Evolutionary conservation across 1,140 invertebrate genomes (phyloP), one percentile per base, ranked within the genome.

Genomic region (Cecropterus lyciades): DNA sequence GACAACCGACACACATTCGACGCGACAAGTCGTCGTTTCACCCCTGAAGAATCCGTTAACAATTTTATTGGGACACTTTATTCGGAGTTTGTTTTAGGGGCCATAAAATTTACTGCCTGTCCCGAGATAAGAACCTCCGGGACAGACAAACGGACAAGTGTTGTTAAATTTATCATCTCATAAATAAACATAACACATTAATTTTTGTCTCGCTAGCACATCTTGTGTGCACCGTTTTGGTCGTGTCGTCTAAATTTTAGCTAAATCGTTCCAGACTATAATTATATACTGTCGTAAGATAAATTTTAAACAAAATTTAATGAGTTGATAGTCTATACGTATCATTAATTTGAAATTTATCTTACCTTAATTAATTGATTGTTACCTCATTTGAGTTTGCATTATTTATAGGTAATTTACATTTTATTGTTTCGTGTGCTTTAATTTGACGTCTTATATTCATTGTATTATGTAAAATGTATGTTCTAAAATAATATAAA

Each of bases 51-150:
- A 59, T 59, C 56, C 56, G 56, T 59, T 59, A 59, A 59, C 56
- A 46, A 66, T 67, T 73, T 79, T 75, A 82, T 74, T 70, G 68
- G 46, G 68, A 67, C 70, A 70, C 70, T 75, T 80, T 66, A 80
- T 73, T 80, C 59, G 46, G 63, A 74, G 69, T 75, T 77, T 71
- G 75, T 80, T 80, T 81, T 75, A 80, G 71, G 71, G 71, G 60
- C 76, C 53, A 77, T 82, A 80, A 80, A 80, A 80, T 82, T 82
- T 82, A 82, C 78, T 74, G 65, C 74, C 65, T 67, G 75, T 67
- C 70, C 69, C 52, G 80, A 75, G 77, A 80, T 76, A 72, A 70
- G 66, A 69, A 63, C 51, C 17, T 69, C 52, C 43, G 57, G 70
- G 51, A 72, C 72, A 70, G 65, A 70, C 70, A 67, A 52, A 70